Evolutionary conservation across 1,140 invertebrate genomes (phyloP), one percentile per base, ranked within the genome.

Genomic region (Melanaphis sacchari): DNA sequence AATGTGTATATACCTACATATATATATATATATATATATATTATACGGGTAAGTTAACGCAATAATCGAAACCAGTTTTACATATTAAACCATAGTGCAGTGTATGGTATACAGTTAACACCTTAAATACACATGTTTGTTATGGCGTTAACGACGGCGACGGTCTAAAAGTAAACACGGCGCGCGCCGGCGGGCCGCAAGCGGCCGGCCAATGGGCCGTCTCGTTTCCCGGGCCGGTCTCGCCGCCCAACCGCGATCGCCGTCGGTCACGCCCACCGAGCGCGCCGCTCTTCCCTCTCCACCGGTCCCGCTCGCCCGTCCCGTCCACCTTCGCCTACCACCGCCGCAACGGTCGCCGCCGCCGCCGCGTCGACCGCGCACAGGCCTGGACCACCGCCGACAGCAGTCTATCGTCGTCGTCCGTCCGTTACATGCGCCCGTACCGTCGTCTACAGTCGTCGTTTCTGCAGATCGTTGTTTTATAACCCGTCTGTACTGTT

Each of bases 61-160:
- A 59, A 59, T 90, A 59, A 90, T 59, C 52, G 88, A 59, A 90
- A 90, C 88, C 88, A 59, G 88, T 90, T 90, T 90, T 90, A 59
- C 52, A 90, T 31, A 41, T 46, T 88, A 88, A 49, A 49, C 41
- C 7, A 88, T 88, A n/a, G 91, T 41, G 59, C 59, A n/a, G 59
- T n/a, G 59, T 76, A 76, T 18, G 59, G 90, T 46, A 40, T 52
- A 92, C 90, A 41, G 91, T 92, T 92, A 92, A 92, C 91, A 92
- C 91, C 91, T 92, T 92, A 84, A 92, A 92, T 52, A 92, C 91
- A 92, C 91, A 92, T 52, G 91, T 92, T 92, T 84, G 91, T 92
- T 52, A 92, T 92, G 91, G 91, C 91, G 91, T 92, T 92, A 92
- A 92, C 91, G 91, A 92, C 91, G 91, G 49, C 91, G 81, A 54